Evolutionary conservation across 2,888 invertebrate species (phyloP).

Genomic region (Trissonchulus latispiculum): DNA sequence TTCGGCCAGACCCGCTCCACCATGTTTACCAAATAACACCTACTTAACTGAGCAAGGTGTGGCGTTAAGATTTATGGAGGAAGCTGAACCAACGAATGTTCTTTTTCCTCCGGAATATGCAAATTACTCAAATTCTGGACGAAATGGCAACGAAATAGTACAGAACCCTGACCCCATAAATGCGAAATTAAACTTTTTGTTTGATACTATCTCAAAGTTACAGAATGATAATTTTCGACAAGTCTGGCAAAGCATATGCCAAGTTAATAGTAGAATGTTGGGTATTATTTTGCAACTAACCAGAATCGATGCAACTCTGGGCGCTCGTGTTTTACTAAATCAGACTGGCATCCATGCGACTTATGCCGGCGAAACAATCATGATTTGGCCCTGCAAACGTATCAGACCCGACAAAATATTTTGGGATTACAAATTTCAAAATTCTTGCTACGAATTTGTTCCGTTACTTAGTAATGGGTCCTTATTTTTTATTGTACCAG

Average conservation of each 20-base stretch:
- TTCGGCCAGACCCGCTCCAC: not conserved
- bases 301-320: not conserved
- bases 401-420: not conserved
- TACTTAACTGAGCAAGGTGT: too few relatives aligned
- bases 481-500: slow-evolving; percentile 6
- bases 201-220: not conserved
- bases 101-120: too few relatives aligned
- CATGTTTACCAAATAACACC: too few relatives aligned
- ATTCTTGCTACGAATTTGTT: slow-evolving; percentile 10
- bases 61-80: too few relatives aligned
- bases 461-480: not conserved
- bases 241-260: slow-evolving; percentile 1
- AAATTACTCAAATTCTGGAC: too few relatives aligned
- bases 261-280: not conserved
- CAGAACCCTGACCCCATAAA: slow-evolving; percentile 6
- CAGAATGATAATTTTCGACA: not conserved
- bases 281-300: not conserved
- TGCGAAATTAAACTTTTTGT: slow-evolving; percentile 6
- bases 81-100: too few relatives aligned
- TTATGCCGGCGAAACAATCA: slow-evolving; percentile 12
- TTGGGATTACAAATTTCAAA: slow-evolving; percentile 9
- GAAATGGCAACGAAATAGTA: too few relatives aligned
- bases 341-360: slow-evolving; percentile 1
- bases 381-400: not conserved
- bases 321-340: not conserved